phyloP scores from a whole-genome alignment of 92 coral and sea anemone genomes.

The Porites rus region DNA sequence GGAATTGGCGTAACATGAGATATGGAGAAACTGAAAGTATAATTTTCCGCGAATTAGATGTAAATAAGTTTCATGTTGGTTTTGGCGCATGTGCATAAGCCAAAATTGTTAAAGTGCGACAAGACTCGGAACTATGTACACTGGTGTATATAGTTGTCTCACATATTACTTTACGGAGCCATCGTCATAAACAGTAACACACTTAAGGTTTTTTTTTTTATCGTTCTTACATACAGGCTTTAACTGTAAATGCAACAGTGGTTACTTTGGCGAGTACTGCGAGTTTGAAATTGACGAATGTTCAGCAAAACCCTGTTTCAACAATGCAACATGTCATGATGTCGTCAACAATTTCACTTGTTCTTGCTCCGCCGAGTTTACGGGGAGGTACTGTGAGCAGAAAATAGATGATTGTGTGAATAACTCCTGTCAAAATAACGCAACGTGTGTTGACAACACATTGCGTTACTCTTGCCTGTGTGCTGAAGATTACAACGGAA shows the following conservation, averaged over 20 bases:
- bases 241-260: constrained; percentile 53
- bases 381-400: constrained; percentile 59
- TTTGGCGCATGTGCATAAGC: no score
- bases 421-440: constrained; percentile 72
- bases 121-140: no score
- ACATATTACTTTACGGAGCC: no score
- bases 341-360: constrained; percentile 46
- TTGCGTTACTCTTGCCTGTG: constrained; percentile 65
- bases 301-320: constrained; percentile 55
- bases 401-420: constrained; percentile 70
- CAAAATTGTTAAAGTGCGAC: no score
- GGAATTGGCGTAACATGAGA: no score
- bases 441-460: constrained; percentile 69
- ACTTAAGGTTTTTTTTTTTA: no score
- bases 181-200: no score
- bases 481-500: constrained; percentile 70
- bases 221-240: not conserved
- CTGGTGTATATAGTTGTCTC: no score
- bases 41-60: no score
- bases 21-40: no score
- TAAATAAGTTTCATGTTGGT: no score
- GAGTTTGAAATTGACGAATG: constrained; percentile 58
- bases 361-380: constrained; percentile 62
- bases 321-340: constrained; percentile 68
- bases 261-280: constrained; percentile 68